Base-by-base conservation (phyloP, 1,140 invertebrate genomes). In the Spodoptera frugiperda region DNA sequence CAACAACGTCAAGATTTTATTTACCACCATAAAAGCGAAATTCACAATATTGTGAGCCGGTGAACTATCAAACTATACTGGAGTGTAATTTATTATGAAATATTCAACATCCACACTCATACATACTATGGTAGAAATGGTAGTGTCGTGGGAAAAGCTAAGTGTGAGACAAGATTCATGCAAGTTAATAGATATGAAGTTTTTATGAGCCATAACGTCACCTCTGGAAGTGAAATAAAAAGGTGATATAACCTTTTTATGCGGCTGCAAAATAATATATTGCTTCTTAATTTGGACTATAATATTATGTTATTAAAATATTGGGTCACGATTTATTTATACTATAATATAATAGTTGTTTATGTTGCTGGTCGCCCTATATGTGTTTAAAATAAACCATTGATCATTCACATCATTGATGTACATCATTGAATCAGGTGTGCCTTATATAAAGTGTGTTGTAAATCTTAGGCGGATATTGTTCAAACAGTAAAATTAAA, bases 121-220 rank as follows among this genome's bases (percentile, higher is more conserved):
- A 57, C 54, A 30, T 33, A 72, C 14, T 14, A 39, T 54, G 30
- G 12, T 51, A 19, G 33, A 59, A 55, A 57, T 30, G 30, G 70
- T 57, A 15, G 71, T 70, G 15, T 49, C 44, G 14, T 70, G 57
- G 30, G 51, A 33, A 71, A 48, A 44, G 72, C 46, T 74, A 61
- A 70, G 79, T 57, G 75, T 59, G 79, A 57, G 54, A 74, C 71
- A 80, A 81, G 78, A 80, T 82, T 81, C 77, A 72, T 79, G 77
- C 76, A 82, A 81, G 65, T 84, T 84, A 84, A 84, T 84, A 84
- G 78, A 82, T 81, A 82, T 81, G 81, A 84, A 81, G 72, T 71
- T 80, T 84, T 84, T 84, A 84, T 76, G 83, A 81, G 44, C 83
- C 72, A 84, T 84, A 82, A 84, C 76, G 77, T 78, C 76, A 79